Evolutionary conservation across 2,888 invertebrate species (phyloP), one percentile per base, ranked within the genome.

Genomic region (Drosophila recens): DNA sequence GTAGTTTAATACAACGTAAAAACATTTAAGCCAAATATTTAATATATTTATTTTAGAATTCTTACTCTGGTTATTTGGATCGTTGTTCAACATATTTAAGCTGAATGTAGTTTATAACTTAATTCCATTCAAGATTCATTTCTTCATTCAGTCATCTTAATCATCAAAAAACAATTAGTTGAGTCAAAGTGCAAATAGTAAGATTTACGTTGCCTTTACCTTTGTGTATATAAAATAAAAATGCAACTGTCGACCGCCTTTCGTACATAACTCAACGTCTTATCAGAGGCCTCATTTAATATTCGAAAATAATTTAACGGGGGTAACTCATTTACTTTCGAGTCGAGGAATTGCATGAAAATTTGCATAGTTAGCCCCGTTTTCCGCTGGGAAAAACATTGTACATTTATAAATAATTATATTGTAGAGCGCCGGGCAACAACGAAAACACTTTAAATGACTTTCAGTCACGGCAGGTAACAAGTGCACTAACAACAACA

Each of bases 391-490:
- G 5, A 48, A n/a, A 54, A 59, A 65, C 56, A 48, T 20, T 46
- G 64, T 56, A 53, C 65, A 63, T 64, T 57, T 58, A 73, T 76
- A 76, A 70, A 75, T 75, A 75, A 75, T 73, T 75, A 76, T 78
- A 79, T 64, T 79, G 61, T 64, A 67, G 66, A 68, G 38, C 74
- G 57, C 20, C 57, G 68, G 45, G 64, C 66, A 64, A 57, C 36
- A 81, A 72, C 75, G 65, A 43, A 79, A 84, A 80, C 80, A 82
- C 17, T 84, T 87, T 73, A 80, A 84, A 84, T 66, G 78, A 74
- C 87, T 75, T 80, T 72, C 78, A 84, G 83, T 82, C 83, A 84
- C 83, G 83, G 64, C 82, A 87, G 68, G 67, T 72, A 78, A 72
- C 82, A 74, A 71, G 71, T 77, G 77, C 67, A 69, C 30, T 20